Evolutionary conservation across 2,113 vertebrate species (phyloP).

Genomic region (Pelodiscus sinensis): DNA sequence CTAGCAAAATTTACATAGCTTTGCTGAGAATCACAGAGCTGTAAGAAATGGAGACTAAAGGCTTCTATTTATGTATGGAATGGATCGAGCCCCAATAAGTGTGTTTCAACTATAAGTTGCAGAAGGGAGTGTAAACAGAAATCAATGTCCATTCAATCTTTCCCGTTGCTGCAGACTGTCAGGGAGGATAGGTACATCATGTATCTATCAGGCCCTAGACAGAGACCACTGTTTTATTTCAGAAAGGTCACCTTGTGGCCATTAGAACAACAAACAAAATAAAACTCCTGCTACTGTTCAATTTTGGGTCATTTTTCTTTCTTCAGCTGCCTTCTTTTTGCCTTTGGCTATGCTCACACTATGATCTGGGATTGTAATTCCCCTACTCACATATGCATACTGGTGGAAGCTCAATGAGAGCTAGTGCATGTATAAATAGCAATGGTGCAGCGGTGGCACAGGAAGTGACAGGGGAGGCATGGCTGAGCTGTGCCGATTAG

Average conservation of each 20-base stretch:
- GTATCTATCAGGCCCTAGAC: not conserved
- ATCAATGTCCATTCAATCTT: not conserved
- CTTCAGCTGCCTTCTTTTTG: not conserved
- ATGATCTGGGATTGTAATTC: not conserved
- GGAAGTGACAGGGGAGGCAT: not conserved
- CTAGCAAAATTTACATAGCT: not conserved
- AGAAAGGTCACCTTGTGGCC: not conserved
- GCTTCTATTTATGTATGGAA: not conserved
- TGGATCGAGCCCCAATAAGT: not conserved
- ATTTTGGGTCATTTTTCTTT: not conserved
- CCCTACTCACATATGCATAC: not conserved
- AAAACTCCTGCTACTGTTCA: not conserved
- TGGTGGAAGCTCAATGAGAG: not conserved
- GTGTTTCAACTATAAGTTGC: not conserved
- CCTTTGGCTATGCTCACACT: not conserved
- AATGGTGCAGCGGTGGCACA: not conserved
- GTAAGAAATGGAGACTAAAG: not conserved
- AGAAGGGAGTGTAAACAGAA: not conserved
- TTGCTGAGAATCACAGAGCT: fast-evolving
- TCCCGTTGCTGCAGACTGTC: not conserved
- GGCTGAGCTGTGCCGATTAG: not conserved
- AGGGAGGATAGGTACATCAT: not conserved
- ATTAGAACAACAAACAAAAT: not conserved
- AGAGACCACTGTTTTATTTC: not conserved
- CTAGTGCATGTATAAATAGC: not conserved